A percentile compares a stretch with the other conserved stretches of the same genome.
Evolutionary conservation across 2,113 vertebrate species (phyloP).

Genomic region (Alethe castanea): DNA sequence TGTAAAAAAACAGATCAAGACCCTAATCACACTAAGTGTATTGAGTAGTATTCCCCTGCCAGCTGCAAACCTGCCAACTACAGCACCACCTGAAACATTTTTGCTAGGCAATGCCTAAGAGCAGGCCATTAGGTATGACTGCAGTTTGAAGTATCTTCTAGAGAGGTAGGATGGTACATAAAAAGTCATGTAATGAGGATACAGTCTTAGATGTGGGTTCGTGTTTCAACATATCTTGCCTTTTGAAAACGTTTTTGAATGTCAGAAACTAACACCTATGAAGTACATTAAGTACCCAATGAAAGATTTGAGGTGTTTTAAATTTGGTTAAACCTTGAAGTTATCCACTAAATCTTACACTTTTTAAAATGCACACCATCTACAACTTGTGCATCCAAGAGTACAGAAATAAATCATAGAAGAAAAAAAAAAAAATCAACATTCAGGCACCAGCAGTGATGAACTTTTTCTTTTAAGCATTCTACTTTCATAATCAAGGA

Average conservation of each 20-base stretch:
- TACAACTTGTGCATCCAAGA: not conserved
- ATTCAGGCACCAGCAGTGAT: not conserved
- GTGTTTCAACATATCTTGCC: not conserved
- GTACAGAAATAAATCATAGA: not conserved
- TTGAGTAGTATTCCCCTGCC: not conserved
- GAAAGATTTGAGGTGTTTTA: not conserved
- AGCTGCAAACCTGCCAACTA: not conserved
- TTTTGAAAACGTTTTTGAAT: not conserved
- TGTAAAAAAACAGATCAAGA: not conserved
- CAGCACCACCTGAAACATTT: not conserved
- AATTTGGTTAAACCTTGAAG: not conserved
- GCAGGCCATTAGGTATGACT: not conserved
- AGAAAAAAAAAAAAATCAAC: not conserved
- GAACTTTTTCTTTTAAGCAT: not conserved
- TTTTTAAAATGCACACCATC: not conserved
- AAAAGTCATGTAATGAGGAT: not conserved
- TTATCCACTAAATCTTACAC: not conserved
- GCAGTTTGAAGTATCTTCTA: not conserved
- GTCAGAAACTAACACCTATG: not conserved
- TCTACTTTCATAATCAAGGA: not conserved
- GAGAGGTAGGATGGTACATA: not conserved
- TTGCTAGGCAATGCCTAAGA: not conserved
- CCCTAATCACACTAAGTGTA: rapidly evolving
- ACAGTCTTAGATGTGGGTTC: not conserved
- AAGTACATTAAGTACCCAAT: not conserved